Evolutionary conservation across 2,113 vertebrate genomes (phyloP), one percentile per base, ranked within the genome.

Genomic region (Aegotheles bennettii): DNA sequence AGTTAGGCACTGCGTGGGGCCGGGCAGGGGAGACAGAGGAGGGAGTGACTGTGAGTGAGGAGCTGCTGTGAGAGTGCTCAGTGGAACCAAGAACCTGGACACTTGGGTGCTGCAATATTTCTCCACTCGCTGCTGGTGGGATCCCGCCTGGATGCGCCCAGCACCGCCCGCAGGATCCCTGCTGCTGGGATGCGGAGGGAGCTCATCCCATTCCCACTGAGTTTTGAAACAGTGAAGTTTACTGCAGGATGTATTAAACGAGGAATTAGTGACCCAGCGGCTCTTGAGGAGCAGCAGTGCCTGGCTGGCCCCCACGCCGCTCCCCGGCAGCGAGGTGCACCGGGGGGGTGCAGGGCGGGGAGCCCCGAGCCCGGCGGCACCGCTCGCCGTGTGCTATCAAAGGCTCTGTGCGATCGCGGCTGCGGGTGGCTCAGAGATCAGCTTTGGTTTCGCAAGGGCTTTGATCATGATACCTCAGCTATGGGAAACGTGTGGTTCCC

Each of bases 381-480:
- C n/a, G 42, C 42, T 42, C 42, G 73, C 71, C 8, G 51, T 7
- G 13, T 53, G 2, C 68, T 90, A 80, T 77, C 90, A 90, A 85
- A 91, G 94, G 57, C 60, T 2, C 2, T 1, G 4, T 10, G 84
- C 31, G n/a, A 47, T 59, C 61, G 0, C 50, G 8, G 0, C 13
- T 3, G 70, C 1, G 7, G 57, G 71, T 1, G 25, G 57, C 47
- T 77, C 3, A 14, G 20, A n/a, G 21, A 84, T 71, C 42, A 9
- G 43, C 95, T 91, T 82, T 85, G 89, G 76, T 89, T 92, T 71
- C 18, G 10, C 6, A 2, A 14, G 81, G 5, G 81, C 95, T 96
- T 95, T 96, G 95, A 95, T 95, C 81, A 14, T 2, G 77, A 20
- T 65, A 60, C 53, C 89, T 94, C 81, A 64, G 91, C 87, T 64